Base-by-base conservation (phyloP, 2,113 vertebrate species). In the Ageneiosus marmoratus region DNA sequence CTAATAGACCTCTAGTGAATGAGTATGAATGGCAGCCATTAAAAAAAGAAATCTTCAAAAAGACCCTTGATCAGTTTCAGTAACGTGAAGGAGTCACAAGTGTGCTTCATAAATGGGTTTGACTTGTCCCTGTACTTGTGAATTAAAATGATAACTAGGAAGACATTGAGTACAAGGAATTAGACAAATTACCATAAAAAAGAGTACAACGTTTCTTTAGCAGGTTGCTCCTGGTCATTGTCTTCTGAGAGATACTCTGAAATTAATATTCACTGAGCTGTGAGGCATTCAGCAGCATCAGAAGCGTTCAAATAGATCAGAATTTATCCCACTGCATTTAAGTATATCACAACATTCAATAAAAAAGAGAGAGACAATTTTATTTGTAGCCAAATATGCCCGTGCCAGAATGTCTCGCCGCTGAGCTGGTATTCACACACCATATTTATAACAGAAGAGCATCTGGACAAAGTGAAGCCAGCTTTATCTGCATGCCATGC, bases 221-320 rank as follows among this genome's bases (percentile, higher is more conserved):
- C 73, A 55, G 48, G 69, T 53, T 75, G 73, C 73, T 75, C 55
- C 73, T 34, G 48, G 16, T 75, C n/a, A 53, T 53, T 75, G 46
- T 75, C 50, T 53, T 75, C 27, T 75, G 46, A 50, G 7, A 48
- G 5, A 41, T n/a, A 27, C 27, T 48, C 12, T 44, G 44, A 48
- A 16, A 74, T 27, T 29, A 75, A 22, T 34, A 75, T 51, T 32
- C 27, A 74, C 48, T 75, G 27, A 51, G 72, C 48, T 53, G 72
- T 29, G 34, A 18, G 16, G 48, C 27, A 75, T 75, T 75, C 16
- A 20, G 29, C 22, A 18, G 5, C 73, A 53, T 53, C 16, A 51
- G 46, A 51, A 75, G 27, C 2, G 16, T 53, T 75, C 5, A 73
- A 27, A 27, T 50, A 73, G 48, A 27, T 27, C 24, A n/a, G 13